phyloP scores from a whole-genome alignment of 2,888 invertebrate species.

The Noctuana brunneofusca region DNA sequence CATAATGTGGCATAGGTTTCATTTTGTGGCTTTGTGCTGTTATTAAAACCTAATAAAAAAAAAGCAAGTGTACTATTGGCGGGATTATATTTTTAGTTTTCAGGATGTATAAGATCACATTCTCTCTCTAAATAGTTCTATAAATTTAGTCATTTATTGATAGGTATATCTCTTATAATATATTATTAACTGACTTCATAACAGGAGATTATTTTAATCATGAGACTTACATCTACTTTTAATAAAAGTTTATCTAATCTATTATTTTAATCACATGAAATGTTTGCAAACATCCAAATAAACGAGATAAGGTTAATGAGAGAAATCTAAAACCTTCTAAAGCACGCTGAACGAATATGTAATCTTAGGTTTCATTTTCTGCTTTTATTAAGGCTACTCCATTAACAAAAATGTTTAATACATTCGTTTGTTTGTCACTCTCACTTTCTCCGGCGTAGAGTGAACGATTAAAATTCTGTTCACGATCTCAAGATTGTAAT shows the following conservation, averaged over 20 bases:
- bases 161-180: too few relatives aligned
- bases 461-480: slow-evolving; percentile 54
- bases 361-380: slow-evolving; percentile 51
- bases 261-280: background rate
- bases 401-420: slow-evolving; percentile 52
- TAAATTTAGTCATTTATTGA: too few relatives aligned
- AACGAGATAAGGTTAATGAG: slow-evolving; percentile 14
- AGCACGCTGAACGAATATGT: slow-evolving; percentile 43
- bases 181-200: too few relatives aligned
- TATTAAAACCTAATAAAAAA: background rate
- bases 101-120: too few relatives aligned
- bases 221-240: too few relatives aligned
- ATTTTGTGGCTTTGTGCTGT: background rate
- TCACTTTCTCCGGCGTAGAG: slow-evolving; percentile 56
- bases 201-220: too few relatives aligned
- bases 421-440: slow-evolving; percentile 50
- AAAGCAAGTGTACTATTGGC: background rate
- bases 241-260: background rate
- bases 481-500: slow-evolving; percentile 45
- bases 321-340: slow-evolving; percentile 31
- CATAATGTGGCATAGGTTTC: too few relatives aligned
- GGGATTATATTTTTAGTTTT: background rate
- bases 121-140: too few relatives aligned
- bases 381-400: slow-evolving; percentile 44
- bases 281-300: slow-evolving; percentile 7